Base-by-base conservation (phyloP, 2,888 invertebrate species). In the Pseudococcus viburni region DNA sequence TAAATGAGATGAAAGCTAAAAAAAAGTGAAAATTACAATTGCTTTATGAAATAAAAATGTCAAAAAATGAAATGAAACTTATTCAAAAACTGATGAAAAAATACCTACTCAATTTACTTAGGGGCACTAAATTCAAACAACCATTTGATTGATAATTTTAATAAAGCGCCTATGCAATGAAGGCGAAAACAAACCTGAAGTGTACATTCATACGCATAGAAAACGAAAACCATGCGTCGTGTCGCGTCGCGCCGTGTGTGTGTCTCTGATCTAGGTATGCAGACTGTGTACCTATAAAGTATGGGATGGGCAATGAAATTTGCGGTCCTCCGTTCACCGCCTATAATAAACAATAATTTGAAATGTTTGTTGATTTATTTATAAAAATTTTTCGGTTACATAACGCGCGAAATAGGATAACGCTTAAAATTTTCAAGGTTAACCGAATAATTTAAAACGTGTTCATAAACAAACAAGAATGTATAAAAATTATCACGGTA, bases 391-490 rank as follows among this genome's bases (percentile, higher is more conserved):
- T 86, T 73, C 26, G 68, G 77, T 86, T 86, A 86, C 73, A 86
- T 86, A 86, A 86, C 48, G 73, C 19, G 68, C 19, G 68, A 73
- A 68, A 86, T 86, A 86, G 86, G 86, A 86, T 86, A 86, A 73
- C 73, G 86, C 64, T 86, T 22, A 77, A 86, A 86, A 42, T 86
- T 86, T 86, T 86, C 86, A 86, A 86, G 86, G 86, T 64, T 42
- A 48, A 86, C 86, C 86, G 73, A 86, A 86, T 86, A 86, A 86
- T 86, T 68, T 86, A 86, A 86, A 86, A 86, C 86, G 86, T 86
- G 86, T 73, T 86, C 86, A 77, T 86, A 86, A 86, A 86, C 86
- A 86, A 86, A 86, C 86, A 86, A 86, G 86, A 86, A 86, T 86
- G 86, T 86, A 86, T 86, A 64, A 85, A 64, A 85, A 85, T 17